These are phyloP conservation scores for Perithous albicinctus DNA, from an alignment of 2,888 invertebrate species.

Conservation along the genomic window DNA sequence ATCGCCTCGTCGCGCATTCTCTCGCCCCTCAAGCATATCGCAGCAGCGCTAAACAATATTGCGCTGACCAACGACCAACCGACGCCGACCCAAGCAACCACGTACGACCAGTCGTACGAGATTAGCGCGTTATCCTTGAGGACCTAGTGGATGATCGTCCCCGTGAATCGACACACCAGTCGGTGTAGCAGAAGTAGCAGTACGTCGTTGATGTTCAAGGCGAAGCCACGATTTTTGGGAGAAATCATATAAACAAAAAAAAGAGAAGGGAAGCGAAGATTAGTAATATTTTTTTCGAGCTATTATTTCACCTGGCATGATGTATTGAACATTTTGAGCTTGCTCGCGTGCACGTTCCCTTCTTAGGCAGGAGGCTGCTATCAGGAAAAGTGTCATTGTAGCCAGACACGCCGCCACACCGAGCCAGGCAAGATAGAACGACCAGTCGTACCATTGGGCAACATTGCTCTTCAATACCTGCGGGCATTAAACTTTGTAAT, in stretches of 20 bases:
- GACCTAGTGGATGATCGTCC: constrained; percentile 86
- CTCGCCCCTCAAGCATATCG: constrained; percentile 97
- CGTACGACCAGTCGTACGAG: constrained; percentile 98
- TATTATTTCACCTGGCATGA: constrained; percentile 91
- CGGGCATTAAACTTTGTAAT: constrained; percentile 38
- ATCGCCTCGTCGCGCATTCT: constrained; percentile 97
- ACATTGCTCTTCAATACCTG: constrained; percentile 91
- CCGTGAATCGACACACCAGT: constrained; percentile 16
- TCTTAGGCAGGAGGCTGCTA: constrained; percentile 91
- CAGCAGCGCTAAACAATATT: constrained; percentile 96
- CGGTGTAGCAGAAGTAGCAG: constrained; percentile 13
- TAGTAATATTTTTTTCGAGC: constrained; percentile 72
- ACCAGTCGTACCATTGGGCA: constrained; percentile 93
- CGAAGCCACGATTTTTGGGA: constrained; percentile 21
- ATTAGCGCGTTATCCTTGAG: constrained; percentile 94
- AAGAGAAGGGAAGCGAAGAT: constrained; percentile 73
- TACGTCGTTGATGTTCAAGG: constrained; percentile 11
- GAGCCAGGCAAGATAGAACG: constrained; percentile 94
- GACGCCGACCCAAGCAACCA: constrained; percentile 98
- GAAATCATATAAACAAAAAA: constrained; percentile 70
- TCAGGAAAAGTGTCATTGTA: constrained; percentile 92
- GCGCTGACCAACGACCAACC: constrained; percentile 96
- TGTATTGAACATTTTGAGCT: constrained; percentile 93
- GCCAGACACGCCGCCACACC: constrained; percentile 91
- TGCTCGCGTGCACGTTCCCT: constrained; percentile 91